Evolutionary conservation across 1,140 invertebrate species (phyloP).

Genomic region (Aricia agestis): DNA sequence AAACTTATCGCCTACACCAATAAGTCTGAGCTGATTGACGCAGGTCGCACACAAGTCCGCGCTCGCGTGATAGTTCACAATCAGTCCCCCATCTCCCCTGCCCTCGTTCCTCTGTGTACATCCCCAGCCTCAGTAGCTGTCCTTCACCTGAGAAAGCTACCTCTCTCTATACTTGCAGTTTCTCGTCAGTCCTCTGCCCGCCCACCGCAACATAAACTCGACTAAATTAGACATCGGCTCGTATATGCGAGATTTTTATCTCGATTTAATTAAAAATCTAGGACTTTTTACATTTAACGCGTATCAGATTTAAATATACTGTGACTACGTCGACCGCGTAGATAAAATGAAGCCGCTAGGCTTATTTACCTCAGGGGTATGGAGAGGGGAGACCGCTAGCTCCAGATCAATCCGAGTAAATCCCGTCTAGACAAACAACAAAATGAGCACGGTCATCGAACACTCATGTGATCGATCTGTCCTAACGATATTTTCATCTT

Average conservation of each 20-base stretch:
- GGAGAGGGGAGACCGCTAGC: too few species aligned
- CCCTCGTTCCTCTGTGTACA: too few species aligned
- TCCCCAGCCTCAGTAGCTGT: too few species aligned
- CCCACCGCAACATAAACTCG: constrained; percentile 14
- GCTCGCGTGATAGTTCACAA: constrained; percentile 2
- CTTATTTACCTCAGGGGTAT: too few species aligned
- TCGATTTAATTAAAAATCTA: constrained; percentile 9
- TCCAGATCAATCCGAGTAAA: too few species aligned
- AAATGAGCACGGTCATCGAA: too few species aligned
- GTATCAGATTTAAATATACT: neutral
- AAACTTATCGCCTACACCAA: neutral
- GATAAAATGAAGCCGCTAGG: too few species aligned
- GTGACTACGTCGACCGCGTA: too few species aligned
- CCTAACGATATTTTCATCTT: neutral
- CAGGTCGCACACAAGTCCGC: neutral
- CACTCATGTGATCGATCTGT: too few species aligned
- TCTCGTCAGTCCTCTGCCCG: neutral
- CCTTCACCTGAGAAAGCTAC: too few species aligned
- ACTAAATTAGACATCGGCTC: constrained; percentile 23
- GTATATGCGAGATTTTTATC: neutral
- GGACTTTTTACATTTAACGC: neutral
- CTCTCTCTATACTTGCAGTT: too few species aligned
- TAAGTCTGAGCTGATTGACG: neutral
- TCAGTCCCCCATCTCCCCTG: neutral
- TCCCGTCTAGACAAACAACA: too few species aligned